Percentiles rank a stretch among this genome's conserved stretches.
phyloP scores from a whole-genome alignment of 2,888 invertebrate species.

The Heliconius aoede region DNA sequence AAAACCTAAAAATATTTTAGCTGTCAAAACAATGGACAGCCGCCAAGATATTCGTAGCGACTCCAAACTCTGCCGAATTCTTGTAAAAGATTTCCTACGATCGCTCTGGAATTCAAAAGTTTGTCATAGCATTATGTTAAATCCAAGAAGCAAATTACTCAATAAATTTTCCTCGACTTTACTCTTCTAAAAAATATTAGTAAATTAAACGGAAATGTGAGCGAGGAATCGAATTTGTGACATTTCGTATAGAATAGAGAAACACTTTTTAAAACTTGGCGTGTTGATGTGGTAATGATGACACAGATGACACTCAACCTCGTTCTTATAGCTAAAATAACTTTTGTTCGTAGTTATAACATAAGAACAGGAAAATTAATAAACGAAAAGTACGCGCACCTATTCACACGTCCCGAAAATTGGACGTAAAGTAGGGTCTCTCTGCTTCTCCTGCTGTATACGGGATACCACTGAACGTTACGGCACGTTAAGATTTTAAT shows the following conservation, averaged over 20 bases:
- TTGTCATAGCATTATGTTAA: constrained; percentile 20
- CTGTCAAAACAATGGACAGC: constrained; percentile 19
- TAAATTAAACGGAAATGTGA: background rate
- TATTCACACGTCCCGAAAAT: background rate
- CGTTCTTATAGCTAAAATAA: background rate
- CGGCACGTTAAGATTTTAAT: too few relatives aligned
- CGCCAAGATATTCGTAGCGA: constrained; percentile 15
- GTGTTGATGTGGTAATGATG: constrained; percentile 6
- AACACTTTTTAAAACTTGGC: background rate
- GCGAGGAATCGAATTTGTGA: background rate
- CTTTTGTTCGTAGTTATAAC: background rate
- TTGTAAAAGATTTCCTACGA: constrained; percentile 18
- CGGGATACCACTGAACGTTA: too few relatives aligned
- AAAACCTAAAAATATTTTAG: background rate
- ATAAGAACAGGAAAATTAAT: background rate
- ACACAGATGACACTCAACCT: background rate
- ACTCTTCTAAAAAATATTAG: background rate
- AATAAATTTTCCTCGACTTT: background rate
- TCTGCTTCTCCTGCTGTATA: too few relatives aligned
- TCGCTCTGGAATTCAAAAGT: constrained; percentile 18
- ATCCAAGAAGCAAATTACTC: background rate
- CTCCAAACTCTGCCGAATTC: constrained; percentile 7
- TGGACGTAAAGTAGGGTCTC: background rate
- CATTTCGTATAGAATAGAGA: background rate
- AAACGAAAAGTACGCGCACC: background rate